These are phyloP conservation scores for Solea senegalensis DNA, from an alignment of 2,113 vertebrate species.

Conservation along the genomic window DNA sequence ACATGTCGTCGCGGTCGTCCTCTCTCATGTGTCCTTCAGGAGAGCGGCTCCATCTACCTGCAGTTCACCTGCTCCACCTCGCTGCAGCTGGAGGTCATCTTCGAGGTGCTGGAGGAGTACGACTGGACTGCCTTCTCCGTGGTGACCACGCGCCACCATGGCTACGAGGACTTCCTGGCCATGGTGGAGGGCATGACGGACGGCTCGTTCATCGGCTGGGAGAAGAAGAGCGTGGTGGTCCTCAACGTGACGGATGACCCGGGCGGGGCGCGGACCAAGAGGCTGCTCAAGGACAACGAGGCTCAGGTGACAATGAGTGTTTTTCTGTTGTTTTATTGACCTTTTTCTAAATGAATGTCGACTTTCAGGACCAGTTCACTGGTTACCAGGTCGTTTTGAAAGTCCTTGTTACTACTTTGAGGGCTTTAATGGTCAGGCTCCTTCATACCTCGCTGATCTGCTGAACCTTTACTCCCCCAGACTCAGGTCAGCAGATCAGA, in stretches of 20 bases:
- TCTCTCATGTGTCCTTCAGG: conserved; percentile 70
- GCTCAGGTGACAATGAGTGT: conserved; percentile 82
- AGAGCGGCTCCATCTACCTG: conserved; percentile 94
- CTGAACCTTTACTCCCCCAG: too few species aligned
- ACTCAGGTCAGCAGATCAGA: too few species aligned
- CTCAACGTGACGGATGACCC: conserved; percentile 89
- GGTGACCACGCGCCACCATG: conserved; percentile 90
- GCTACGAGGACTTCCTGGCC: conserved; percentile 91
- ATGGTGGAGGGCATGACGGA: conserved; percentile 94
- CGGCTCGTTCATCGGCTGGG: conserved; percentile 94
- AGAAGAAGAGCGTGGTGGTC: conserved; percentile 88
- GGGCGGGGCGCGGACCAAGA: conserved; percentile 78
- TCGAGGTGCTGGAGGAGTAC: conserved; percentile 94
- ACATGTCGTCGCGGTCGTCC: too few species aligned
- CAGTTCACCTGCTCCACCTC: conserved; percentile 92
- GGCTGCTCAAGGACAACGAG: conserved; percentile 88
- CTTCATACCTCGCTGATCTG: too few species aligned
- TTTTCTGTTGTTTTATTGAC: too few species aligned
- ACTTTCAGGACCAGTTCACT: too few species aligned
- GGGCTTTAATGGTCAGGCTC: too few species aligned
- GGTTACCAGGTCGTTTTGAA: too few species aligned
- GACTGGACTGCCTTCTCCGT: conserved; percentile 95
- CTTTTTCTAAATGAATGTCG: too few species aligned
- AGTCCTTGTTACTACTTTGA: too few species aligned
- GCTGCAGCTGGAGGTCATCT: conserved; percentile 93